Conservation (phyloP, 2,888 invertebrate species). For the Drosophila dives region DNA sequence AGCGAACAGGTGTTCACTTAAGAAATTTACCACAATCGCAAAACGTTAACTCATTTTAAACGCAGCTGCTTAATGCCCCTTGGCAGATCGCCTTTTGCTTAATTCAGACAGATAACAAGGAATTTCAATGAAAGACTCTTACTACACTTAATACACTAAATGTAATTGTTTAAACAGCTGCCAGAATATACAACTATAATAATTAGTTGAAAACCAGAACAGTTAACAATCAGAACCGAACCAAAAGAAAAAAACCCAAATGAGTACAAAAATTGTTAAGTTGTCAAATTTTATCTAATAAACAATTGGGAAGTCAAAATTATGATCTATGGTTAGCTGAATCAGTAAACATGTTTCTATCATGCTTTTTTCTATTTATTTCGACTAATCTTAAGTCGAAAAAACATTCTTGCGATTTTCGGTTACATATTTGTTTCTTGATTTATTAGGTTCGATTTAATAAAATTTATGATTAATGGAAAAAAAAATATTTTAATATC, state of each 20-base stretch:
- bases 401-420: no score
- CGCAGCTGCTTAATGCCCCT: slow-evolving; percentile 40
- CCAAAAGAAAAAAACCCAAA: no score
- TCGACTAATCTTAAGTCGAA: no score
- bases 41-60: slow-evolving; percentile 27
- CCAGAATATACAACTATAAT: no score
- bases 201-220: no score
- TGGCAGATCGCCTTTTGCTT: slow-evolving; percentile 9
- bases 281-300: neutral
- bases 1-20: slow-evolving; percentile 59
- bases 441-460: neutral
- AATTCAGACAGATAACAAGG: neutral
- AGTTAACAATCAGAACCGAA: no score
- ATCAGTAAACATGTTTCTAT: neutral
- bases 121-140: neutral
- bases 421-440: no score
- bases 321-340: neutral
- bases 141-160: no score
- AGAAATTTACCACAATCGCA: slow-evolving; percentile 18
- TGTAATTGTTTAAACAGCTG: no score
- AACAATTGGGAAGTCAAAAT: neutral
- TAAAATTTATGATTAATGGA: neutral
- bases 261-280: no score
- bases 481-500: neutral
- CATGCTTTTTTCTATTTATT: neutral